Conservation (phyloP, 2,113 vertebrate species). For the Hydrochoerus hydrochaeris region DNA sequence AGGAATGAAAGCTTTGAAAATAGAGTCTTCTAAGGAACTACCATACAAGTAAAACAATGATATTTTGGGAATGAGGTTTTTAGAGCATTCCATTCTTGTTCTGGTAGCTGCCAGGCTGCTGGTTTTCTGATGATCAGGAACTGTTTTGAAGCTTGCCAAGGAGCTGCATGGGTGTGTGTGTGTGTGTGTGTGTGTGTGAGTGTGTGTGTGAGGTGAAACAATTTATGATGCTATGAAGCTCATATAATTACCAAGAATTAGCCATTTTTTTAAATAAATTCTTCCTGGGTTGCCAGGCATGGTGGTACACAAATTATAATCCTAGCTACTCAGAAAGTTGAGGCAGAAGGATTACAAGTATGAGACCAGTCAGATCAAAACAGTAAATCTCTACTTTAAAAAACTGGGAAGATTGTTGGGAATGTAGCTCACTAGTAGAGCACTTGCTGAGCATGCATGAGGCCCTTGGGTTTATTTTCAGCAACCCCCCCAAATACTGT, state of each 20-base stretch:
- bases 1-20: not conserved
- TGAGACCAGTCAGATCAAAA: not conserved
- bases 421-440: not conserved
- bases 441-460: not conserved
- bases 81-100: not conserved
- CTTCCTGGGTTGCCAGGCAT: not conserved
- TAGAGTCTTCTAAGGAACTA: not conserved
- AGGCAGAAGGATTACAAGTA: not conserved
- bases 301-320: not conserved
- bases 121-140: not conserved
- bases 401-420: not conserved
- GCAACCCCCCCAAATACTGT: not conserved
- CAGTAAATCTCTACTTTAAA: not conserved
- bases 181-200: not conserved
- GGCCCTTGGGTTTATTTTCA: not conserved
- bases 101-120: not conserved
- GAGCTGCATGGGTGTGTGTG: not conserved
- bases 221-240: slow-evolving; percentile 1
- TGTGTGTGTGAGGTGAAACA: not conserved
- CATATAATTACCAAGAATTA: not conserved
- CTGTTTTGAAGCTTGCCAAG: slow-evolving; percentile 43
- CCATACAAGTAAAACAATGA: slow-evolving; percentile 1
- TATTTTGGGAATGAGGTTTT: not conserved
- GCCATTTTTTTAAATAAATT: not conserved
- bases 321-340: not conserved